Base-by-base conservation (phyloP, 2,888 invertebrate genomes). In the Drosophila lutescens region DNA sequence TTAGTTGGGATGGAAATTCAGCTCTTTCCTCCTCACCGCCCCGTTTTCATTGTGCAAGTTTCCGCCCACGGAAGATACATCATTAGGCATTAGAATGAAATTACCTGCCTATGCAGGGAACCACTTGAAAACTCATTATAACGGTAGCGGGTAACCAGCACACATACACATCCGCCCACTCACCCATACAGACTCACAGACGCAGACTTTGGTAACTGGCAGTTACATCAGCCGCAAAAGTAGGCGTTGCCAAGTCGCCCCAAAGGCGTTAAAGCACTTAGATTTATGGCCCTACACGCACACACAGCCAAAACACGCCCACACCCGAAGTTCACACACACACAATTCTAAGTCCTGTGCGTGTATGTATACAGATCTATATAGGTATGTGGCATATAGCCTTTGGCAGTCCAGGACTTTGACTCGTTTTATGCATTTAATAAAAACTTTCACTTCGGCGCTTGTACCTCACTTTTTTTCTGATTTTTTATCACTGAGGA, bases 41-140 rank as follows among this genome's bases (percentile, higher is more conserved):
- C 46, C 53, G 0, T 51, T 72, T 74, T 72, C 40, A 71, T 83
- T 56, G 43, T 47, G 40, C 26, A 67, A 47, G 56, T 62, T 74
- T 59, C 63, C 51, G 50, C 15, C 50, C 57, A 62, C 47, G 72
- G 77, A 70, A 76, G 71, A 86, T 81, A 84, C 87, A 84, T 84
- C 83, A 86, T 84, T 84, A 86, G 87, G 82, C 58, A 81, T 84
- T 86, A 87, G 85, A 79, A 59, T 65, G 71, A 84, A 85, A 84
- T 87, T 85, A 87, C 83, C 87, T 85, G 73, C 82, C 85, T 84
- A 85, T 86, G 86, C 83, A 86, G 81, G 79, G 85, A 84, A 86
- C 87, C 87, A 84, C 83, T 84, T 84, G 85, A 84, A 84, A 84
- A 84, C 83, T 84, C 83, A 84, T 84, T 84, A 84, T 85, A 79